Evolutionary conservation across 2,888 invertebrate species (phyloP).

Genomic region (Chloroclystis v-ata): DNA sequence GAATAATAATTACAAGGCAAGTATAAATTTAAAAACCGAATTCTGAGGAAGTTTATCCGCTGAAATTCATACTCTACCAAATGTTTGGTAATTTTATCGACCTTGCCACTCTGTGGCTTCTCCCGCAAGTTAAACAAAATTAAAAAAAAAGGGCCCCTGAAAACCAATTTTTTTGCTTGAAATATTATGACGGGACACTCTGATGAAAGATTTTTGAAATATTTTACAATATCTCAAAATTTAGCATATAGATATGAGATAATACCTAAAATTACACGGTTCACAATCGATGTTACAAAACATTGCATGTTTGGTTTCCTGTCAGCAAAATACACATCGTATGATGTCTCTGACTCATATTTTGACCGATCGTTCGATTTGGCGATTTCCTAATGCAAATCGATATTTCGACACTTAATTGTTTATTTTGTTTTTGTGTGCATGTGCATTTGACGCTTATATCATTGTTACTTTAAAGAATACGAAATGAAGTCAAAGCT

Average conservation of each 20-base stretch:
- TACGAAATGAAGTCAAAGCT: background rate
- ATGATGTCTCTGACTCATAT: conserved; percentile 17
- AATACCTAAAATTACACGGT: conserved; percentile 9
- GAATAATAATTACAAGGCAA: no score
- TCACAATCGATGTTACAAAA: conserved; percentile 19
- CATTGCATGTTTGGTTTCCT: conserved; percentile 18
- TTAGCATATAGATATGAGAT: background rate
- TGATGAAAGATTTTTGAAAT: no score
- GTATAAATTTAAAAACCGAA: no score
- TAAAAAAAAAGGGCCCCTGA: no score
- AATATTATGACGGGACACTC: no score
- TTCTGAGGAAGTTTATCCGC: no score
- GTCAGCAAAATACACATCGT: conserved; percentile 24
- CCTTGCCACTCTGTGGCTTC: no score
- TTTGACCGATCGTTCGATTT: conserved; percentile 12
- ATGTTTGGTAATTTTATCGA: no score
- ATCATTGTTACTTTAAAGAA: background rate
- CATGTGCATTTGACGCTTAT: conserved; percentile 2
- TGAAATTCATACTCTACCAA: no score
- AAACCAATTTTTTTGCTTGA: no score
- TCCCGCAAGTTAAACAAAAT: no score
- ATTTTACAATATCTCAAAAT: no score
- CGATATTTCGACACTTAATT: conserved; percentile 11
- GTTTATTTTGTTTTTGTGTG: conserved; percentile 1
- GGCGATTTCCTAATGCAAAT: conserved; percentile 10